These are phyloP conservation scores for Phalacrocorax aristotelis DNA, from an alignment of 2,113 vertebrate species.

Conservation along the genomic window DNA sequence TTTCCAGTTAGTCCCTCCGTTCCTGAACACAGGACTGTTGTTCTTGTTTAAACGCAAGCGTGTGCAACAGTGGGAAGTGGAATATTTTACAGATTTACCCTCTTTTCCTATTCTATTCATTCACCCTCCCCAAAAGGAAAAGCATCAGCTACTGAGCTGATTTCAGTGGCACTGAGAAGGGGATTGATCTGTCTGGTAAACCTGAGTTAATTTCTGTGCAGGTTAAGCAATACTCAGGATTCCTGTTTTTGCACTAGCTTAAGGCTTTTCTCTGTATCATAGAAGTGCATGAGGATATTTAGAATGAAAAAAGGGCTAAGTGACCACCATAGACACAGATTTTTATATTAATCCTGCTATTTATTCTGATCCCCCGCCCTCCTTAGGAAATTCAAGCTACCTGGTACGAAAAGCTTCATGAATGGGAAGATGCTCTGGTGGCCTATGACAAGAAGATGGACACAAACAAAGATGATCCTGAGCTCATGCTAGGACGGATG, in stretches of 20 bases:
- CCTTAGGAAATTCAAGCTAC: conserved; percentile 97
- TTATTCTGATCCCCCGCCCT: not conserved
- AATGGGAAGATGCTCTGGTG: conserved; percentile 96
- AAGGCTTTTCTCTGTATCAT: not conserved
- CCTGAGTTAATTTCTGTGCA: not conserved
- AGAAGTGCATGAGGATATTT: not conserved
- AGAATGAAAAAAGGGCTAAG: not conserved
- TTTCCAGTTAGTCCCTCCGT: not conserved
- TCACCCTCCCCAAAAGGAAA: not conserved
- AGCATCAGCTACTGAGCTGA: not conserved
- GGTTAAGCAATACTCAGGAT: not conserved
- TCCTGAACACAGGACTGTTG: not conserved
- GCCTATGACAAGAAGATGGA: conserved; percentile 98
- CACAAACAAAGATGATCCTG: conserved; percentile 95
- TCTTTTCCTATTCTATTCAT: not conserved
- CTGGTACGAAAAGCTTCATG: conserved; percentile 98
- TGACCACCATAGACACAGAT: not conserved
- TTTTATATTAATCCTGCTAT: not conserved
- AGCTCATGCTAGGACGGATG: conserved; percentile 96
- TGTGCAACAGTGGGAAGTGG: not conserved
- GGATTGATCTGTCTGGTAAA: not conserved
- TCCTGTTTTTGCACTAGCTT: not conserved
- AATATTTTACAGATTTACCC: not conserved
- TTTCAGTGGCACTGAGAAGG: not conserved
- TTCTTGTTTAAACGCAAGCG: not conserved